Percentiles rank a stretch among this genome's conserved stretches.
Evolutionary conservation across 2,797 vertebrate species (phyloP).

Genomic region (Onychomys arenicola): DNA sequence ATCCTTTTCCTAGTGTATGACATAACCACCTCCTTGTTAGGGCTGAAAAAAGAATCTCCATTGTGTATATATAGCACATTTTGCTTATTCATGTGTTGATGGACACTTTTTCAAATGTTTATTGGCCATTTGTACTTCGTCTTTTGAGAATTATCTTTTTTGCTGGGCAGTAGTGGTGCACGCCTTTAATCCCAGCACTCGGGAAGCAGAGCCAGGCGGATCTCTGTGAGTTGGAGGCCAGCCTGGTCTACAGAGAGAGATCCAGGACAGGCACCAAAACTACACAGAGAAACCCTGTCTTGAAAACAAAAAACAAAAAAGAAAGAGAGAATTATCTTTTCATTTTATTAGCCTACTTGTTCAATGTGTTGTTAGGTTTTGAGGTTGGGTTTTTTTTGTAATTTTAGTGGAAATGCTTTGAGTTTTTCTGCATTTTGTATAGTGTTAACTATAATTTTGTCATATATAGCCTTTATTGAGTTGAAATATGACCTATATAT

Average conservation of each 20-base stretch:
- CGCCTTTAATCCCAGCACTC: too few species aligned
- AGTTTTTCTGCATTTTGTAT: background rate
- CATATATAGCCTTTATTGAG: background rate
- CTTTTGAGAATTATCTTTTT: background rate
- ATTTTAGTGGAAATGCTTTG: background rate
- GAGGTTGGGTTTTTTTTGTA: background rate
- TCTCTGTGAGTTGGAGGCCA: too few species aligned
- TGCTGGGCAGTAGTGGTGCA: too few species aligned
- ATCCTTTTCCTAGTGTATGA: background rate
- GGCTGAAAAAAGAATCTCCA: background rate
- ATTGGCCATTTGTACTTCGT: background rate
- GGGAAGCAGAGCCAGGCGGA: too few species aligned
- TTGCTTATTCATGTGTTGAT: background rate
- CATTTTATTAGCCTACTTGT: background rate
- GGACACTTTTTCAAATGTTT: background rate
- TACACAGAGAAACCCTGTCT: too few species aligned
- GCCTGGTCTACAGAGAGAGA: too few species aligned
- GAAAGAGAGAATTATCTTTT: background rate
- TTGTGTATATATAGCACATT: background rate
- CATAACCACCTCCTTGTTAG: background rate
- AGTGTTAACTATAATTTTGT: background rate
- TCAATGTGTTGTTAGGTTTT: background rate
- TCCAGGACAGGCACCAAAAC: too few species aligned
- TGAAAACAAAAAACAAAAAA: too few species aligned
- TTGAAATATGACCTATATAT: background rate